These are phyloP conservation scores for Nibea albiflora DNA, from an alignment of 2,113 vertebrate genomes.

Conservation along the genomic window DNA sequence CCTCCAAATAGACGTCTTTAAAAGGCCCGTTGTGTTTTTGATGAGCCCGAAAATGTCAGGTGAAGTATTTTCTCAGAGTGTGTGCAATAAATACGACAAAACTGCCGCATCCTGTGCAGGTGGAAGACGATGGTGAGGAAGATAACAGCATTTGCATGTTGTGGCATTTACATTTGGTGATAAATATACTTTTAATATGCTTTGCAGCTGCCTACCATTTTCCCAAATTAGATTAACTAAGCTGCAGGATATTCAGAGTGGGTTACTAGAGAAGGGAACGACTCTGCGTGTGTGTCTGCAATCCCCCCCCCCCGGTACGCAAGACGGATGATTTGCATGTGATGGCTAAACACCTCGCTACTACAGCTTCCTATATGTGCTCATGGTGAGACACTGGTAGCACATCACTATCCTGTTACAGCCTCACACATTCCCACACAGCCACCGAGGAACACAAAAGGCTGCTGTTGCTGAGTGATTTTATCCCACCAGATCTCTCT, in stretches of 20 bases:
- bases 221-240: conserved; percentile 51
- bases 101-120: conserved; percentile 30
- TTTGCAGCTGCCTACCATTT: conserved; percentile 41
- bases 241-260: conserved; percentile 33
- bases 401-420: conserved; percentile 22
- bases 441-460: conserved; percentile 9
- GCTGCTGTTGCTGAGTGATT: background rate
- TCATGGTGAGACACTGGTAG: conserved; percentile 11
- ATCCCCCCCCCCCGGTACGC: conserved; percentile 16
- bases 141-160: conserved; percentile 64
- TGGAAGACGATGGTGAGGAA: background rate
- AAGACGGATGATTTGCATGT: conserved; percentile 51
- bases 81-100: conserved; percentile 43
- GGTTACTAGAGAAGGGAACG: conserved; percentile 28
- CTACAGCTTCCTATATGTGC: conserved; percentile 17
- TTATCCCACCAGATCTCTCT: background rate
- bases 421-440: conserved; percentile 32
- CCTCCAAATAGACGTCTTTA: conserved; percentile 33
- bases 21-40: conserved; percentile 19
- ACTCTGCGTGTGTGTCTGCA: conserved; percentile 14
- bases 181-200: conserved; percentile 64
- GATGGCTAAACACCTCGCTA: conserved; percentile 21
- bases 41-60: conserved; percentile 14
- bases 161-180: conserved; percentile 64
- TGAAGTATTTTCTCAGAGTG: conserved; percentile 6